phyloP scores from a whole-genome alignment of 1,140 invertebrate genomes.

The Armadillidium nasatum region DNA sequence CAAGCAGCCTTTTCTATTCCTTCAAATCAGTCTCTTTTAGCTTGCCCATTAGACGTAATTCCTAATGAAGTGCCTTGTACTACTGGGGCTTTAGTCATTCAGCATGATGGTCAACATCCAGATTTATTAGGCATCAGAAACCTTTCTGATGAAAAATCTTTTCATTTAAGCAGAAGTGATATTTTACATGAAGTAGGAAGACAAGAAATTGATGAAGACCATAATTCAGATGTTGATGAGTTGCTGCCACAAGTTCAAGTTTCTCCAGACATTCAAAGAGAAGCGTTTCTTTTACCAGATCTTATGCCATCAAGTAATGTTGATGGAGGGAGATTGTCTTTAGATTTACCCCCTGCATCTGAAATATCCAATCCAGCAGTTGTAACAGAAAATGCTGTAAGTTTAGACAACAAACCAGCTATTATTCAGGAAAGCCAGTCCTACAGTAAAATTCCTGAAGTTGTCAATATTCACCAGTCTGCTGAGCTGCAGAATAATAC shows the following conservation, averaged over 20 bases:
- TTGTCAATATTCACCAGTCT: slow-evolving; percentile 42
- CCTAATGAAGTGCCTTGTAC: neutral
- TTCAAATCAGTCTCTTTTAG: neutral
- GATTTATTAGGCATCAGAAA: neutral
- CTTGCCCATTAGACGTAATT: neutral
- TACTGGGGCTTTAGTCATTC: neutral
- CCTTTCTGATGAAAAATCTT: neutral
- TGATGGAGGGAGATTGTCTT: slow-evolving; percentile 6
- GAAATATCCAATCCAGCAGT: slow-evolving; percentile 38
- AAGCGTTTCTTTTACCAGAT: slow-evolving; percentile 32
- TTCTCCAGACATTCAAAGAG: neutral
- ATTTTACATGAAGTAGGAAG: neutral
- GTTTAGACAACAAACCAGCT: slow-evolving; percentile 31
- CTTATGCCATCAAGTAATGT: slow-evolving; percentile 34
- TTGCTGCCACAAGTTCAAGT: too few species aligned
- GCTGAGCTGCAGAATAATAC: slow-evolving; percentile 25
- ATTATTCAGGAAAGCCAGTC: slow-evolving; percentile 42
- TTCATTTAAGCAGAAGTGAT: neutral
- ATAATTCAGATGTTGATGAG: too few species aligned
- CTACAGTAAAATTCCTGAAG: slow-evolving; percentile 37
- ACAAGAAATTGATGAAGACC: neutral
- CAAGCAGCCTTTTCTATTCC: neutral
- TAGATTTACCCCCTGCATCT: slow-evolving; percentile 10
- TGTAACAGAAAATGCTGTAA: slow-evolving; percentile 38
- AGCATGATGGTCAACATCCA: neutral